Conservation (phyloP, 2,888 invertebrate genomes). For the Lepas anatifera region DNA sequence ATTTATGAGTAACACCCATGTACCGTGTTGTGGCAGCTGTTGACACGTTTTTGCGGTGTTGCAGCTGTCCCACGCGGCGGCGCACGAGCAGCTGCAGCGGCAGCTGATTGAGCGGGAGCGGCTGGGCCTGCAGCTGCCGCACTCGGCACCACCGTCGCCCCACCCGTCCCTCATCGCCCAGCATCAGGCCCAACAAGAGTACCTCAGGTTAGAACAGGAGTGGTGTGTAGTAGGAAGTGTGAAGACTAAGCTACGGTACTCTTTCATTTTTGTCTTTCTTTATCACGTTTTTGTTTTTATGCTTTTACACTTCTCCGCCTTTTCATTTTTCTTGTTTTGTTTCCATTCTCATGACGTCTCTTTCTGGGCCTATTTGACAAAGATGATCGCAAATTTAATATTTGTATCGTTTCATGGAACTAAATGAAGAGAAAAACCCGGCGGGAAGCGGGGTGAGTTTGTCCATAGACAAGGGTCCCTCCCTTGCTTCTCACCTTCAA, state of each 20-base stretch:
- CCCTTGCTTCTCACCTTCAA: too few species aligned
- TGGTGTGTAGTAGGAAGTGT: background rate
- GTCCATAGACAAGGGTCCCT: too few species aligned
- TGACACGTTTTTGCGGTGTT: constrained; percentile 53
- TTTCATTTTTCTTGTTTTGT: constrained; percentile 17
- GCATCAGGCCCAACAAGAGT: constrained; percentile 44
- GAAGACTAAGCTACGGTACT: background rate
- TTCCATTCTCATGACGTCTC: background rate
- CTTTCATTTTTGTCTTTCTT: background rate
- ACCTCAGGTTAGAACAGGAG: constrained; percentile 42
- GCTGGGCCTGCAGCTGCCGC: background rate
- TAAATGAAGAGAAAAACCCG: background rate
- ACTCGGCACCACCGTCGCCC: constrained; percentile 33
- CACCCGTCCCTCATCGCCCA: constrained; percentile 51
- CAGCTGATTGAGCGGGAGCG: constrained; percentile 72
- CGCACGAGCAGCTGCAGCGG: constrained; percentile 73
- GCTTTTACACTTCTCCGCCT: background rate
- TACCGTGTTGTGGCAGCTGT: constrained; percentile 42
- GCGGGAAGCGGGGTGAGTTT: too few species aligned
- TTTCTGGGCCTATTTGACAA: background rate
- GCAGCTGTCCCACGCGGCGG: constrained; percentile 30
- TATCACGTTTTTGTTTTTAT: background rate
- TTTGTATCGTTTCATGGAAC: background rate
- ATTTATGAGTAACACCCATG: too few species aligned
- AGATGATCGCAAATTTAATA: background rate